These are phyloP conservation scores for Oscheius sp. DNA, from an alignment of 2,888 invertebrate genomes.

Conservation along the genomic window DNA sequence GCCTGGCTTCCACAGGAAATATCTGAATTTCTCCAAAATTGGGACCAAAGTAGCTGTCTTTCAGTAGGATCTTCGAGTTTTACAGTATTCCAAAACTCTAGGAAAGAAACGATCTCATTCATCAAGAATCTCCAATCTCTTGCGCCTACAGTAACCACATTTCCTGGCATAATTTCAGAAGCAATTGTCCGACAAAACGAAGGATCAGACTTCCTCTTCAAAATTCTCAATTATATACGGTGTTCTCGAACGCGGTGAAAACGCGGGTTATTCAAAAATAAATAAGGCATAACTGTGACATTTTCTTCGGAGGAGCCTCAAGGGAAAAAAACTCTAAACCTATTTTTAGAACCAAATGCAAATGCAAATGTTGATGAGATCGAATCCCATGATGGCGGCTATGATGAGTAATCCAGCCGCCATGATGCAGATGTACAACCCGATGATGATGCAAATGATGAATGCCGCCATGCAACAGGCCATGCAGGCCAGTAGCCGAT, in stretches of 20 bases:
- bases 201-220: neutral
- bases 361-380: conserved; percentile 29
- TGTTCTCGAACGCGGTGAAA: neutral
- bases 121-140: neutral
- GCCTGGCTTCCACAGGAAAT: too few species aligned
- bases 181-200: neutral
- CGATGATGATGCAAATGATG: conserved; percentile 25
- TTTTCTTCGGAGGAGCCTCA: neutral
- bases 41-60: too few species aligned
- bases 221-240: neutral
- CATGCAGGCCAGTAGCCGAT: neutral
- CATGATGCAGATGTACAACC: conserved; percentile 16
- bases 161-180: too few species aligned
- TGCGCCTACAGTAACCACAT: too few species aligned
- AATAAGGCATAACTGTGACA: neutral
- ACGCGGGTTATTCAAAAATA: neutral
- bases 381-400: conserved; percentile 19
- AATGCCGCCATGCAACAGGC: neutral
- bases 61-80: too few species aligned
- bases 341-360: conserved; percentile 23
- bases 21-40: too few species aligned
- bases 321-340: neutral
- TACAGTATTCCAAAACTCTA: too few species aligned
- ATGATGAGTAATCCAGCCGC: conserved; percentile 17
- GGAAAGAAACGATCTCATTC: too few species aligned